phyloP scores from a whole-genome alignment of 1,140 invertebrate genomes.

The Platyura marginata region DNA sequence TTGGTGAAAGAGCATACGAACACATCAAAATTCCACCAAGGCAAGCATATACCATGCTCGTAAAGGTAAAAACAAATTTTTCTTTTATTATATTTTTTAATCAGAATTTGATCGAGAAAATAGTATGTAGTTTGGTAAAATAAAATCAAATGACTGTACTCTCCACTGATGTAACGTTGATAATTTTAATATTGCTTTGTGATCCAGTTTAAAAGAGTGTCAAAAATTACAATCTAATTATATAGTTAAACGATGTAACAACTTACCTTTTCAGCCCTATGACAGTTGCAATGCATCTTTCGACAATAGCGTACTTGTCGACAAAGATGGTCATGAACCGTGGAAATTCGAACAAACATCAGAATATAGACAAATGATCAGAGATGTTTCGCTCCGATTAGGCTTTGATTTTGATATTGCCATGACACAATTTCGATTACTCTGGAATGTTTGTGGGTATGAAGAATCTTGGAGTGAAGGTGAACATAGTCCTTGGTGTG shows the following conservation, averaged over 20 bases:
- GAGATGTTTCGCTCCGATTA: constrained; percentile 13
- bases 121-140: no score
- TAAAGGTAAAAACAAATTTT: not conserved
- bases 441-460: constrained; percentile 52
- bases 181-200: no score
- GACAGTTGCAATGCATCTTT: constrained; percentile 15
- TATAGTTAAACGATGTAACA: not conserved
- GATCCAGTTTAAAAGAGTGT: no score
- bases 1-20: constrained; percentile 28
- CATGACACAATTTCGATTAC: constrained; percentile 27
- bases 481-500: constrained; percentile 48
- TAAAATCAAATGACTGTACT: no score
- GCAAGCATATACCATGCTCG: constrained; percentile 8
- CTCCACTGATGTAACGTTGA: no score
- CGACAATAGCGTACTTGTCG: constrained; percentile 14
- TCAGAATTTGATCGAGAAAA: not conserved
- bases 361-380: constrained; percentile 14
- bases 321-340: constrained; percentile 11
- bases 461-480: constrained; percentile 44
- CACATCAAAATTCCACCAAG: constrained; percentile 15
- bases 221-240: not conserved
- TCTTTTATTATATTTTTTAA: not conserved
- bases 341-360: constrained; percentile 10
- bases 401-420: constrained; percentile 27
- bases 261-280: constrained; percentile 11